phyloP scores from a whole-genome alignment of 2,797 vertebrate genomes.

The Oceanodroma leucorhoa region DNA sequence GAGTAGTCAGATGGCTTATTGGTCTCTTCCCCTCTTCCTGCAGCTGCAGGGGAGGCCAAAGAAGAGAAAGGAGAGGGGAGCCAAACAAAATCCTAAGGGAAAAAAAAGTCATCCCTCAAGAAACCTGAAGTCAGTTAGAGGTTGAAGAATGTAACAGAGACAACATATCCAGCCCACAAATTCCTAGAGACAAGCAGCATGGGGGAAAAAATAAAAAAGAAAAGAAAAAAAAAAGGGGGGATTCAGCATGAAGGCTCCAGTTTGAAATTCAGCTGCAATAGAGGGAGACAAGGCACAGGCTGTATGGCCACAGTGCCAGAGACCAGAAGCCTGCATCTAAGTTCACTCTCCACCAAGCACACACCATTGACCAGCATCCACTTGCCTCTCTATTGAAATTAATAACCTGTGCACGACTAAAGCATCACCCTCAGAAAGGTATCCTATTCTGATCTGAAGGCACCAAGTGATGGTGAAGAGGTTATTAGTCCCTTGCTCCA shows the following conservation, averaged over 20 bases:
- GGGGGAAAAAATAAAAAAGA: accelerated
- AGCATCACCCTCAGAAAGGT: neutral
- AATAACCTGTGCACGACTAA: accelerated
- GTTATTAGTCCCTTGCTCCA: neutral
- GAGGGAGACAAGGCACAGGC: neutral
- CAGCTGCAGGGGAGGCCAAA: neutral
- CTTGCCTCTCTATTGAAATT: neutral
- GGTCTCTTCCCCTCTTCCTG: neutral
- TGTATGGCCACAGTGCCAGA: neutral
- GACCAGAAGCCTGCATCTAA: neutral
- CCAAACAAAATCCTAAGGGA: neutral
- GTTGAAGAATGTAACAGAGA: neutral
- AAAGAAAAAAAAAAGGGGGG: too few species aligned
- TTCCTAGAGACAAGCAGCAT: neutral
- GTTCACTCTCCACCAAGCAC: neutral
- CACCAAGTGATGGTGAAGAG: neutral
- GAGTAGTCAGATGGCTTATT: neutral
- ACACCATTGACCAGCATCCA: neutral
- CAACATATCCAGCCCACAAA: neutral
- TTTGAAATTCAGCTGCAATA: neutral
- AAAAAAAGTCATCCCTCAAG: neutral
- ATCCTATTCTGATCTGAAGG: neutral
- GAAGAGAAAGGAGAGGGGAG: neutral
- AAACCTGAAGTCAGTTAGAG: neutral
- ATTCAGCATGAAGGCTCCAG: neutral